Base-by-base conservation (phyloP, 2,888 invertebrate genomes). In the Zelleria hepariella region DNA sequence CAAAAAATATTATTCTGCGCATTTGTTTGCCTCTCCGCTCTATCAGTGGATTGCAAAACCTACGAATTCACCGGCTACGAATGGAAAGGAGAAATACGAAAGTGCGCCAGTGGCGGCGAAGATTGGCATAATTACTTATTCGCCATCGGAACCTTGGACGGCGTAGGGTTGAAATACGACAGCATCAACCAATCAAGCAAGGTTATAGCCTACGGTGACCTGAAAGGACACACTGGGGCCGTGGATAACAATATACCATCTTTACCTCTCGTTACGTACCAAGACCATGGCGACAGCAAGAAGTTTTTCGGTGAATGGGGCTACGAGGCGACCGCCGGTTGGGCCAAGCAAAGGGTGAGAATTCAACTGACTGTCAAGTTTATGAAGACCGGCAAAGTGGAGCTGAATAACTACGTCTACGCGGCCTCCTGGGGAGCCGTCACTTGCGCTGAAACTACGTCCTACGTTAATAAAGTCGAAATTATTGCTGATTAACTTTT, bases 361-460 rank as follows among this genome's bases (percentile, higher is more conserved):
- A 53, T 21, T 5, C 5, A 21, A n/a, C 23, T 53, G 7, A 53
- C 53, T 8, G 21, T 53, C 21, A 53, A 23, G 18, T 53, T 53
- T 23, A 24, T 6, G n/a, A 53, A 53, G 53, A 56, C 2, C 21
- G 56, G 56, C 4, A 20, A 4, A 10, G 27, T 56, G 27, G 21
- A 26, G 56, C 18, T 56, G 32, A 20, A n/a, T 8, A 56, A 56
- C 20, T 56, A 56, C 18, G 56, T 56, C 27, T 32, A 26, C 18
- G 56, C 56, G 1, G 56, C 56, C 18, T 56, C 56, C n/a, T 56
- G 56, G 56, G 32, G 26, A 7, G 56, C 56, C 2, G 56, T 56
- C 56, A 56, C 3, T 2, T 56, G 56, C 32, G 56, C 56, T 20
- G 42, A 56, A 4, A 56, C 32, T 20, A 32, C 6, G 18, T 8